A percentile compares a stretch with the other conserved stretches of the same genome.
Conservation (phyloP, 2,113 vertebrate genomes). For the Ameiurus melas region DNA sequence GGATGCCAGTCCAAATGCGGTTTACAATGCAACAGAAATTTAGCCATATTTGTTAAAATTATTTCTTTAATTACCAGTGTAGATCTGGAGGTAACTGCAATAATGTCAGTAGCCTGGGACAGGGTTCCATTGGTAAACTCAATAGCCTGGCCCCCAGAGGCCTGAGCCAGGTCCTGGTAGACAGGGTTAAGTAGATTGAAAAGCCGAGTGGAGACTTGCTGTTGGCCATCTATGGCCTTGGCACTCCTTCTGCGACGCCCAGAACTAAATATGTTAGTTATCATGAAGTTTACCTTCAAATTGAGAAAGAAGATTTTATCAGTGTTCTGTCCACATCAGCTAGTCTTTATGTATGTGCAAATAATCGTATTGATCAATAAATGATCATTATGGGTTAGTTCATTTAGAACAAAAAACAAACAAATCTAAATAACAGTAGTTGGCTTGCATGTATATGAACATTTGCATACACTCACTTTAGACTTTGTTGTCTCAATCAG, state of each 20-base stretch:
- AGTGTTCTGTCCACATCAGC: neutral
- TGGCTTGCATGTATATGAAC: neutral
- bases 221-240: no score
- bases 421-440: neutral
- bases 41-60: no score
- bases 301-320: neutral
- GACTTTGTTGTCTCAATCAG: slow-evolving; percentile 66
- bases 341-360: neutral
- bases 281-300: slow-evolving; percentile 67
- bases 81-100: slow-evolving; percentile 57
- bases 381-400: neutral
- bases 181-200: slow-evolving; percentile 20
- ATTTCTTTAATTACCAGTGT: slow-evolving; percentile 58
- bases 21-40: neutral
- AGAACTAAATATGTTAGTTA: slow-evolving; percentile 51
- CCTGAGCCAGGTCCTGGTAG: slow-evolving; percentile 63
- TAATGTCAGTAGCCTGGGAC: slow-evolving; percentile 57
- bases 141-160: slow-evolving; percentile 64
- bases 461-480: slow-evolving; percentile 52
- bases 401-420: neutral
- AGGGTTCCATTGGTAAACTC: slow-evolving; percentile 33
- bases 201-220: neutral
- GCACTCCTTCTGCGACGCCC: slow-evolving; percentile 37
- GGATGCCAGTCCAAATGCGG: neutral
- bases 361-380: neutral